Base-by-base conservation (phyloP, 2,797 vertebrate species). In the Sebastes diaconus region DNA sequence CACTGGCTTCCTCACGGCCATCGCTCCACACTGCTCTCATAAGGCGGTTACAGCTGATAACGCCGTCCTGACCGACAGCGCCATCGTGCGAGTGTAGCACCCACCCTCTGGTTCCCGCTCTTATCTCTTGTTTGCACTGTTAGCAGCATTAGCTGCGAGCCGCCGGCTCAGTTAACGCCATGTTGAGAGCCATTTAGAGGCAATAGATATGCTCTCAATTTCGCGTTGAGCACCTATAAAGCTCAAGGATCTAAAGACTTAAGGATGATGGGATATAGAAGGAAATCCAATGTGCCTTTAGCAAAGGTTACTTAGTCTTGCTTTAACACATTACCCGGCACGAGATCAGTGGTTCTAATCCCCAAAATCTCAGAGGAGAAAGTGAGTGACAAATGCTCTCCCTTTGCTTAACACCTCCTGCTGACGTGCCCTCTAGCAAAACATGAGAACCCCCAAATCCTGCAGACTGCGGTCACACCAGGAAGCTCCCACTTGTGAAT, bases 371-470 rank as follows among this genome's bases (percentile, higher is more conserved):
- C 22, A 66, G 50, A 13, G 20, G 25, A 69, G n/a, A 59, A 73
- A 72, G 52, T 36, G 32, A 24, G 39, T 78, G 70, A 73, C 32
- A 78, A 61, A 71, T 42, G 12, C 5, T 34, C n/a, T 71, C 58
- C 50, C 16, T 64, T 77, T 78, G 20, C 14, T 39, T 29, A 58
- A 77, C 57, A 70, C 59, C 55, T 63, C 20, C 68, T 68, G 42
- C 46, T 77, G 73, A 61, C 52, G 63, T 75, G 66, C 32, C 81
- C 64, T 63, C 39, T 22, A 64, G 59, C 64, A 80, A 80, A 67
- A 68, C 54, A 79, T 27, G 29, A 82, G 46, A 74, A 72, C 50
- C n/a, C 12, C 27, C 13, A 52, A 68, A 71, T 58, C 34, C 70
- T 68, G 36, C 69, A 68, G 69, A 70, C n/a, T 67, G 32, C 30